These are phyloP conservation scores for Drosophila ambigua DNA, from an alignment of 1,140 invertebrate species.

Conservation along the genomic window DNA sequence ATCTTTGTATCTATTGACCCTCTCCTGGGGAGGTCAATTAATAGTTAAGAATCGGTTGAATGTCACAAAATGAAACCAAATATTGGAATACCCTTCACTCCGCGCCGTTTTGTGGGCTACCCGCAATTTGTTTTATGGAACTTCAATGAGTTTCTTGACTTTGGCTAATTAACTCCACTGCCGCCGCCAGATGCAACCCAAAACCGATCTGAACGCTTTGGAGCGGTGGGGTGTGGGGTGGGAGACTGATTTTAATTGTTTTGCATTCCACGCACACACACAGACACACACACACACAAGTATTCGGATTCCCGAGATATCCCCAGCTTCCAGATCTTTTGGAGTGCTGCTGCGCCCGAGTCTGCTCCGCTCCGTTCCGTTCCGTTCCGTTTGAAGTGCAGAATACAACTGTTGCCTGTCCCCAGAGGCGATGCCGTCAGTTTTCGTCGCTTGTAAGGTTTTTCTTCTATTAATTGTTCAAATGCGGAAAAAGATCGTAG, in stretches of 20 bases:
- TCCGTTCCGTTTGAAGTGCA: slow-evolving; percentile 53
- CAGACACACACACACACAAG: not conserved
- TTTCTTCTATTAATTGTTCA: slow-evolving; percentile 53
- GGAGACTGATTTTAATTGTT: slow-evolving; percentile 33
- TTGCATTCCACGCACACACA: slow-evolving; percentile 23
- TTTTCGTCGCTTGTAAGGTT: slow-evolving; percentile 48
- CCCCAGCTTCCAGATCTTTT: not conserved
- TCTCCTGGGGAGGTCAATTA: slow-evolving; percentile 67
- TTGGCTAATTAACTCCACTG: slow-evolving; percentile 43
- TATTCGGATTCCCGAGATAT: slow-evolving; percentile 2
- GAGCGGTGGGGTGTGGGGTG: not conserved
- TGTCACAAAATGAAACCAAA: slow-evolving; percentile 23
- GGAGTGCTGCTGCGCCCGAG: slow-evolving; percentile 10
- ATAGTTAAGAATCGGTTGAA: slow-evolving; percentile 57
- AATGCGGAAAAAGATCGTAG: slow-evolving; percentile 34
- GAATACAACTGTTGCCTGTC: slow-evolving; percentile 45
- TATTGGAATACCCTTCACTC: slow-evolving; percentile 21
- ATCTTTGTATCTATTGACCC: slow-evolving; percentile 49
- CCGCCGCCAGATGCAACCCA: slow-evolving; percentile 22
- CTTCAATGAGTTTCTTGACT: slow-evolving; percentile 29
- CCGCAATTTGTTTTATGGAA: slow-evolving; percentile 31
- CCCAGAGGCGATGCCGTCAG: slow-evolving; percentile 25
- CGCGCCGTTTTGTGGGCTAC: not conserved
- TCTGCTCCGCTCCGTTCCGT: slow-evolving; percentile 2
- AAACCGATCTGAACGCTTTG: slow-evolving; percentile 25